Base-by-base conservation (phyloP, 2,797 vertebrate species). In the Yasuhikotakia modesta region DNA sequence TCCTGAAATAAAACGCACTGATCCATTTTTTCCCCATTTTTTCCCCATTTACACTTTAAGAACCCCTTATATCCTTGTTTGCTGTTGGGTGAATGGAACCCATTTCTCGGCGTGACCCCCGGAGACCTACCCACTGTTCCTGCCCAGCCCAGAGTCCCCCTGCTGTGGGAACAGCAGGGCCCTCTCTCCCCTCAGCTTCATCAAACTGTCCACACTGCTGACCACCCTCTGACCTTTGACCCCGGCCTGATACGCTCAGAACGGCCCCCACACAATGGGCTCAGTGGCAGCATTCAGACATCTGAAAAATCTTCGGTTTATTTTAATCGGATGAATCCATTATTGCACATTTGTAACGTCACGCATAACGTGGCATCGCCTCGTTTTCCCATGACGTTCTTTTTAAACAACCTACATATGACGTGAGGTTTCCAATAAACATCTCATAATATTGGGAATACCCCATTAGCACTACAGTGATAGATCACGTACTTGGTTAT, bases 191-290 rank as follows among this genome's bases (percentile, higher is more conserved):
- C 70, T 72, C 79, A 69, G 63, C 82, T 82, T 55, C 77, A 81
- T 81, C 84, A 81, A 81, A 74, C 84, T 83, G 82, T 81, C 81
- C 71, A 77, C 76, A 77, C 81, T 35, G 61, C 70, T 70, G 79
- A 79, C 64, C 63, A 78, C 79, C 79, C 79, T 64, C 73, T 69
- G 84, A 83, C 82, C 84, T 73, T 27, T 82, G 77, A 80, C 80
- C 84, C n/a, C 11, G 32, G 45, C 46, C 71, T n/a, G n/a, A n/a
- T 55, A 39, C 35, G 60, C 75, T 72, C 68, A 76, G 66, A 66
- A 72, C 70, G 2, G 24, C 66, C 50, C 19, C 1, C 73, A 74
- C 73, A 82, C 83, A 82, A 74, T 78, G 78, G 39, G 17, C 11
- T 48, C 64, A 61, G 64, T 79, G 80, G 77, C 73, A 66, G 72